These are phyloP conservation scores for Chorisops tibialis DNA, from an alignment of 2,888 invertebrate species.

Conservation along the genomic window DNA sequence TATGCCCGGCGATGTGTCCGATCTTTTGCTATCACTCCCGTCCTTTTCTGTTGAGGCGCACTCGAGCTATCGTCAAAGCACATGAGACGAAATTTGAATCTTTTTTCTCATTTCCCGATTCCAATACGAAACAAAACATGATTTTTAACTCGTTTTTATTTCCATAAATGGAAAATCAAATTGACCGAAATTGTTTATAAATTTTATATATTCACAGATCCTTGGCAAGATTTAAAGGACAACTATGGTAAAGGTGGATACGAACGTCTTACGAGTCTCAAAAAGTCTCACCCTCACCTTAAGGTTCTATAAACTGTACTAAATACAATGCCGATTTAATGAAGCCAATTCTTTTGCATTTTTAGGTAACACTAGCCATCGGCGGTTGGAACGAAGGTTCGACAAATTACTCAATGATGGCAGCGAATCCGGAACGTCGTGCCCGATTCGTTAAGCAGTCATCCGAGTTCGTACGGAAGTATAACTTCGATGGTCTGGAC, in stretches of 20 bases:
- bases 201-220: conserved; percentile 54
- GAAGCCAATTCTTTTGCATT: not conserved
- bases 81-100: too few species aligned
- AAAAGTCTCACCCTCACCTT: conserved; percentile 65
- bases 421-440: conserved; percentile 61
- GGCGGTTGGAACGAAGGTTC: conserved; percentile 94
- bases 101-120: too few species aligned
- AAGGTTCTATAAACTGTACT: conserved; percentile 48
- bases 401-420: conserved; percentile 55
- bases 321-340: not conserved
- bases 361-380: conserved; percentile 69
- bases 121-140: too few species aligned
- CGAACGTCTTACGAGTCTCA: conserved; percentile 64
- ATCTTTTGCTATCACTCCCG: too few species aligned
- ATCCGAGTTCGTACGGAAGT: conserved; percentile 59
- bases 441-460: conserved; percentile 68
- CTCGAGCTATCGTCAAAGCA: too few species aligned
- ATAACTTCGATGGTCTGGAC: conserved; percentile 51
- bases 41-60: too few species aligned
- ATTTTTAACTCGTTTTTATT: too few species aligned
- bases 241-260: conserved; percentile 72
- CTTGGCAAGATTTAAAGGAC: conserved; percentile 73
- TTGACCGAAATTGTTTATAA: not conserved
- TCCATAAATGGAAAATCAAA: too few species aligned
- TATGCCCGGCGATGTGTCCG: too few species aligned